Base-by-base conservation (phyloP, 2,113 vertebrate genomes). In the Petaurus breviceps region DNA sequence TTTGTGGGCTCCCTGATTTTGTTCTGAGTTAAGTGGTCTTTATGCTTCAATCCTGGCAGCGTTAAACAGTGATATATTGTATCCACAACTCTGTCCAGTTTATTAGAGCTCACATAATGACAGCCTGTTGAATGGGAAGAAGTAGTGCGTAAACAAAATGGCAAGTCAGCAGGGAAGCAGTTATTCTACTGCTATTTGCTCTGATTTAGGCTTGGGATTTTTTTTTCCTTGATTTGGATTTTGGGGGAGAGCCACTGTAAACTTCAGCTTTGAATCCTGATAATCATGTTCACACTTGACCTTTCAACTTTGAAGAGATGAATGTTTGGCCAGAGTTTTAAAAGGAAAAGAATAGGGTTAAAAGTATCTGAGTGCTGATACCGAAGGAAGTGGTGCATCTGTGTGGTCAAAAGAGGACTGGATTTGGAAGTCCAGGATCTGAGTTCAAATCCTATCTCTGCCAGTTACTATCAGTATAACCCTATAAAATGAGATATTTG, bases 21-120 rank as follows among this genome's bases (percentile, higher is more conserved):
- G 90, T 55, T 97, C 95, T 47, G 47, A 94, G 92, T 96, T 98
- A 97, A 98, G 96, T 96, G 96, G 94, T 90, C 97, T 97, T 97
- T 97, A 95, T 95, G 93, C 95, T 96, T 94, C 55, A 96, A 31
- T 95, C 92, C 95, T 96, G 96, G 97, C 96, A 95, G 93, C 0
- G 2, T 95, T 51, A 94, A 95, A 97, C 97, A 96, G 94, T 91
- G 93, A 94, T 92, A 92, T 31, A 95, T 95, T 97, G 94, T 97
- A 92, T 95, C 94, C 93, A 51, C 0, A 7, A 92, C 77, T 89
- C 97, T 0, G 8, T 96, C 93, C 25, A 23, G 31, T 90, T 95
- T 94, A 53, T 96, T 96, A 95, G 96, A 1, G 3, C 90, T 94
- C 91, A 11, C 53, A 55, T 93, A 96, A 97, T 95, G 91, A 94